Percentiles rank a stretch among this genome's conserved stretches.
phyloP scores from a whole-genome alignment of 2,113 vertebrate genomes.

The Gallinago jamesoni region DNA sequence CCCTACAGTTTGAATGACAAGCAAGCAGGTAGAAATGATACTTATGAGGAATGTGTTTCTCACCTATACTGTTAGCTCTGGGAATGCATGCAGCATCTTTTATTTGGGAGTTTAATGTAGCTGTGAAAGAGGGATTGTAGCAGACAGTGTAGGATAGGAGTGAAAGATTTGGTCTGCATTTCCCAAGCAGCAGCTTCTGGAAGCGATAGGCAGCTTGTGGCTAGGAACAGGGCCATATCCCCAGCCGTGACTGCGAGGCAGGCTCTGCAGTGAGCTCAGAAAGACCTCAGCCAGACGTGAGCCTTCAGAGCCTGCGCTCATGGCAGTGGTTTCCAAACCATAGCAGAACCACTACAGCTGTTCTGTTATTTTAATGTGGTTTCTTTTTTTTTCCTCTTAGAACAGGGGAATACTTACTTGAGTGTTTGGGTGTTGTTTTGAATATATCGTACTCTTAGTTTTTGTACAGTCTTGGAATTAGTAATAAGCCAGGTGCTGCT shows the following conservation, averaged over 20 bases:
- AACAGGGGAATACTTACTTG: background rate
- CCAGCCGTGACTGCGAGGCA: background rate
- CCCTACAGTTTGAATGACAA: background rate
- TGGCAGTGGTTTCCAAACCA: background rate
- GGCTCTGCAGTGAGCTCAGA: background rate
- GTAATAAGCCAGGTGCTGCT: background rate
- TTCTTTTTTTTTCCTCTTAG: background rate
- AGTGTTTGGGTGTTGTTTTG: background rate
- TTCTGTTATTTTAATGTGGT: background rate
- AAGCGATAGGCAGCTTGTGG: background rate
- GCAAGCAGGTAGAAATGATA: background rate
- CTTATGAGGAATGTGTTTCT: background rate
- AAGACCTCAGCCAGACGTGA: background rate
- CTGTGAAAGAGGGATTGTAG: background rate
- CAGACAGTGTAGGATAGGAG: background rate
- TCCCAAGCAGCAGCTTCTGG: constrained; percentile 47
- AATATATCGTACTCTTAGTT: background rate
- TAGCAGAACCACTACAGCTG: background rate
- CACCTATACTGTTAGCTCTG: background rate
- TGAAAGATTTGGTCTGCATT: background rate
- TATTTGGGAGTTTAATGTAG: background rate
- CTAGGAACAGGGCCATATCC: constrained; percentile 22
- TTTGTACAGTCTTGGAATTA: background rate
- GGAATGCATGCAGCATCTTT: background rate
- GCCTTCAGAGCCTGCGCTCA: background rate